Base-by-base conservation (phyloP, 2,113 vertebrate species). In the Hymenochirus boettgeri region DNA sequence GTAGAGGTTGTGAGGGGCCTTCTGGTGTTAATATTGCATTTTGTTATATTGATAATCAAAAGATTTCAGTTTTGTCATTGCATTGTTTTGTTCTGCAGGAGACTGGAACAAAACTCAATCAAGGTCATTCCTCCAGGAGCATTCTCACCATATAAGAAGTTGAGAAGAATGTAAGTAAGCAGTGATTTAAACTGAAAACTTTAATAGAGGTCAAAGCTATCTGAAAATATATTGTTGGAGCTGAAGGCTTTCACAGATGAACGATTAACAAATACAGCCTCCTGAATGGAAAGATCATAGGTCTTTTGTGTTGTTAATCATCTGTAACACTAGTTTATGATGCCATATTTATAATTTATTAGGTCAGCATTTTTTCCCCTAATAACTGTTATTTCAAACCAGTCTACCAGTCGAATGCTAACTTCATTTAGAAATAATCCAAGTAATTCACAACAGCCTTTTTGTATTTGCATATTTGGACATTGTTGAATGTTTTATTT, bases 81-180 rank as follows among this genome's bases (percentile, higher is more conserved):
- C 18, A n/a, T 45, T 69, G 52, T 69, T 69, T 69, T 60, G 47
- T 57, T n/a, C 74, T 86, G 57, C 86, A 99, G 96, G 87, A 94
- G 96, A 70, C 80, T 99, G 83, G 96, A 99, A 76, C 96, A 99
- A 85, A 99, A 99, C 75, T 89, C 94, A 75, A 98, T 99, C 87
- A 98, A 94, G 86, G 86, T 91, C 78, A 97, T 98, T 73, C 94
- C 96, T 74, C 88, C 94, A 69, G 96, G 92, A 78, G 94, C 95
- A 72, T 99, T 99, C 84, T 91, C 95, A 48, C 90, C 96, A 1
- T 99, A 98, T 75, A 98, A 98, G 87, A 96, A 96, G 46, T 90
- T 99, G 73, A 85, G 94, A 80, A 90, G 96, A 88, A 98, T 99
- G 96, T 99, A 81, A 71, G 96, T 93, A 81, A 51, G 7, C 8